Conservation (phyloP, 2,888 invertebrate genomes). For the Anticlea derivata region DNA sequence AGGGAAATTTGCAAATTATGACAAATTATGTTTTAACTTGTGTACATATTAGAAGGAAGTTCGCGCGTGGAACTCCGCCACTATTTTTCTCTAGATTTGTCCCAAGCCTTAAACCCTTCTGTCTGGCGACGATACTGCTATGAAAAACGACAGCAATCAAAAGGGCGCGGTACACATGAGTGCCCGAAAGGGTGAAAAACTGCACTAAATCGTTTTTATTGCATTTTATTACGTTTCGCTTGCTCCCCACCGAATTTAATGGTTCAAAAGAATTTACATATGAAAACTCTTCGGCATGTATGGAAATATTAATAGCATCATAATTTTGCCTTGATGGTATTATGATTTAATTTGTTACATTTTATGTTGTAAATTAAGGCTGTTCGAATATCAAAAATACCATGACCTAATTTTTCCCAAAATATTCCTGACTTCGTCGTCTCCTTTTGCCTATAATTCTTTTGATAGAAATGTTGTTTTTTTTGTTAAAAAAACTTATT, state of each 20-base stretch:
- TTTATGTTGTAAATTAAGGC: conserved; percentile 10
- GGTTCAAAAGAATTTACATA: conserved; percentile 48
- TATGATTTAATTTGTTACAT: conserved; percentile 8
- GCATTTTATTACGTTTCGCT: conserved; percentile 64
- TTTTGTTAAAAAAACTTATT: no score
- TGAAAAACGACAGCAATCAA: conserved; percentile 48
- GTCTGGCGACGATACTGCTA: conserved; percentile 31
- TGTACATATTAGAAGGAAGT: no score
- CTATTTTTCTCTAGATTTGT: no score
- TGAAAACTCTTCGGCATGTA: conserved; percentile 26
- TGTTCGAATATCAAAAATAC: no score
- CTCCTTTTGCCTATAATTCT: no score
- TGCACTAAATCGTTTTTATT: conserved; percentile 79
- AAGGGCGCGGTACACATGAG: conserved; percentile 45
- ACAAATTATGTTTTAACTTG: no score
- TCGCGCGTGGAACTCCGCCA: no score
- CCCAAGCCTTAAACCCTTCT: conserved; percentile 29
- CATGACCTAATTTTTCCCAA: no score
- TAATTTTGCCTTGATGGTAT: conserved; percentile 37
- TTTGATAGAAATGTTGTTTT: no score
- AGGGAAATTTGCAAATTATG: no score
- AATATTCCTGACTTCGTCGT: no score
- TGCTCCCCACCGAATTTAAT: conserved; percentile 55
- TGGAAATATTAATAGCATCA: conserved; percentile 37
- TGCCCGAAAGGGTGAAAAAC: conserved; percentile 59